Evolutionary conservation across 2,113 vertebrate genomes (phyloP), one percentile per base, ranked within the genome.

Genomic region (Sialia sialis): DNA sequence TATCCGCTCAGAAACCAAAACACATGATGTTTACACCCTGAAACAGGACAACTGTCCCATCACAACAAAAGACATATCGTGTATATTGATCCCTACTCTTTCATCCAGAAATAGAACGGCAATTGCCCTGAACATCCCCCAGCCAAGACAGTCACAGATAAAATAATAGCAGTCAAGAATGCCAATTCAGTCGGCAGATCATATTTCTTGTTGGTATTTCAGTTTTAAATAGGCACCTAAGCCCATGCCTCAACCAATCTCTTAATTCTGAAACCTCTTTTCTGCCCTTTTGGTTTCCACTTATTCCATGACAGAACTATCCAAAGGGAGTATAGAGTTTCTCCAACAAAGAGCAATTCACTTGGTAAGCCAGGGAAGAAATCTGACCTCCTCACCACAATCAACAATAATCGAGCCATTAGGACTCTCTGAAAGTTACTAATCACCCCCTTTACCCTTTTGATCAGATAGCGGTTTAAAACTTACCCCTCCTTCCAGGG

Each of bases 401-500:
- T 98, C 98, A 97, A 98, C 96, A 96, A 96, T 97, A 98, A 98
- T 98, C 97, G 97, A 98, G 98, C 98, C 98, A 98, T 98, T 98
- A 98, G 96, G 95, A 97, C 87, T 95, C 91, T 94, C 93, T 80
- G 87, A 97, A 97, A 98, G 89, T 97, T 96, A 95, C 95, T 98
- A 97, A 98, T 98, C 95, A 97, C 60, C 95, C 80, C 77, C 68
- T 96, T 97, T 88, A 82, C 84, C 91, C 91, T 93, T 75, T 84
- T 74, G 82, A 95, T 96, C 92, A 90, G 93, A 95, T 67, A 96
- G 84, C 43, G 41, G 92, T 89, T 97, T 29, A 86, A 80, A 96
- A 99, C 99, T 99, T 98, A 99, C 99, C 98, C 99, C 99, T 99
- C 99, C 99, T 99, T 99, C 99, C 93, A 99, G 97, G 36, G 99